These are phyloP conservation scores for Glyphotaelius pellucidus DNA, from an alignment of 2,888 invertebrate genomes.

Conservation along the genomic window DNA sequence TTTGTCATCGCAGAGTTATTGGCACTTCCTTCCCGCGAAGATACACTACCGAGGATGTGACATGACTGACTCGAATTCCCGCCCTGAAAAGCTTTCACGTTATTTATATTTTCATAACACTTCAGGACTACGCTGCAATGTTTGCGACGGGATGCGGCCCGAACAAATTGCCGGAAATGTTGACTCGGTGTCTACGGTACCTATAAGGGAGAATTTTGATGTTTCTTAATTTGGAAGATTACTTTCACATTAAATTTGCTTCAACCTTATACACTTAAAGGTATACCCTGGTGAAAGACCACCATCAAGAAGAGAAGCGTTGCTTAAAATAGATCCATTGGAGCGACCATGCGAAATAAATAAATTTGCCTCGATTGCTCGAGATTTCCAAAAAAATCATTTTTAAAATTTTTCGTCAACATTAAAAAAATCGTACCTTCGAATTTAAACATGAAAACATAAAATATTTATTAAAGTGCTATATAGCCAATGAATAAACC, in stretches of 20 bases:
- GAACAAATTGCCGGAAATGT: conserved; percentile 36
- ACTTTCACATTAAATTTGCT: neutral
- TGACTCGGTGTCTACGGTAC: neutral
- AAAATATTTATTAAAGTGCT: too few species aligned
- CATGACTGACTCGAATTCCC: conserved; percentile 13
- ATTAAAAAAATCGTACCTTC: too few species aligned
- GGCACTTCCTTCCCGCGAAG: conserved; percentile 37
- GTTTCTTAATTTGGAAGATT: neutral
- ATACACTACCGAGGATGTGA: conserved; percentile 30
- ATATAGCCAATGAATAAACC: too few species aligned
- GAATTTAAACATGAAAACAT: too few species aligned
- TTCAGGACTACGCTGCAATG: conserved; percentile 48
- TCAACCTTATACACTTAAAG: neutral
- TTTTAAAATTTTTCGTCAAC: too few species aligned
- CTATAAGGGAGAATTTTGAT: neutral
- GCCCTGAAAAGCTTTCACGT: conserved; percentile 56
- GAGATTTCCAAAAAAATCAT: too few species aligned
- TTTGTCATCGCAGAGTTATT: conserved; percentile 53
- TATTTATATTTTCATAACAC: conserved; percentile 60
- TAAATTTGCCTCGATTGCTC: too few species aligned
- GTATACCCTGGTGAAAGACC: too few species aligned
- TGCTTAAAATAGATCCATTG: too few species aligned
- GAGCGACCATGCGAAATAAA: too few species aligned
- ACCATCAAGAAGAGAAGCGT: too few species aligned
- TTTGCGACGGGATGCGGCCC: conserved; percentile 38